These are phyloP conservation scores for Rafetus swinhoei DNA, from an alignment of 2,113 vertebrate species.

Conservation along the genomic window DNA sequence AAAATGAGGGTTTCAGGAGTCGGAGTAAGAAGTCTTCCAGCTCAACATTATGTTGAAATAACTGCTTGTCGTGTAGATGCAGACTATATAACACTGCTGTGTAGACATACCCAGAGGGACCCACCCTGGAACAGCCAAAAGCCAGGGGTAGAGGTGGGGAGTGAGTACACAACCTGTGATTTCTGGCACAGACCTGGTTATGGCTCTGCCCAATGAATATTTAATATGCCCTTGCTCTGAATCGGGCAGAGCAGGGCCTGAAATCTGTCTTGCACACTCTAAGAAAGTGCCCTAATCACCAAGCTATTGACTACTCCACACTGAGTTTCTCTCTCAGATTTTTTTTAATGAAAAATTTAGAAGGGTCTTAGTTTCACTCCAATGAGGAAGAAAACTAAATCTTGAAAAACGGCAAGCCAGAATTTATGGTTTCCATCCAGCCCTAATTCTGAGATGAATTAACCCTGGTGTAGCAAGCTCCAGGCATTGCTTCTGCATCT, in stretches of 20 bases:
- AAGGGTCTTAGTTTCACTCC: not conserved
- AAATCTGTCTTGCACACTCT: not conserved
- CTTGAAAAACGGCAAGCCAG: not conserved
- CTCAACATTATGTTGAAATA: too few species aligned
- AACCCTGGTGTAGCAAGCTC: not conserved
- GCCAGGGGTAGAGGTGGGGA: not conserved
- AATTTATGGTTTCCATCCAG: not conserved
- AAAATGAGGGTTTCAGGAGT: too few species aligned
- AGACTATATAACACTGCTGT: too few species aligned
- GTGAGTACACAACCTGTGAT: not conserved
- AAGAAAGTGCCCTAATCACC: not conserved
- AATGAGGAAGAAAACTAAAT: not conserved
- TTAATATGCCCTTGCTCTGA: not conserved
- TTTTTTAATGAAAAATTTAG: not conserved
- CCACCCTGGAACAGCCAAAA: not conserved
- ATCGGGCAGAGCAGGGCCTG: not conserved
- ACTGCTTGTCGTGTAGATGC: too few species aligned
- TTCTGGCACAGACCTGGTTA: not conserved
- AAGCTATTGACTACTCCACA: not conserved
- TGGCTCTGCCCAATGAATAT: not conserved
- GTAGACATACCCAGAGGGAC: not conserved
- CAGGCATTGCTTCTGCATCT: not conserved
- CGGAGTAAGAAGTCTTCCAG: too few species aligned
- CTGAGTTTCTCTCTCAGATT: not conserved
- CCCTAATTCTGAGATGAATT: not conserved